Base-by-base conservation (phyloP, 2,797 vertebrate genomes). In the Sparidentex hasta region DNA sequence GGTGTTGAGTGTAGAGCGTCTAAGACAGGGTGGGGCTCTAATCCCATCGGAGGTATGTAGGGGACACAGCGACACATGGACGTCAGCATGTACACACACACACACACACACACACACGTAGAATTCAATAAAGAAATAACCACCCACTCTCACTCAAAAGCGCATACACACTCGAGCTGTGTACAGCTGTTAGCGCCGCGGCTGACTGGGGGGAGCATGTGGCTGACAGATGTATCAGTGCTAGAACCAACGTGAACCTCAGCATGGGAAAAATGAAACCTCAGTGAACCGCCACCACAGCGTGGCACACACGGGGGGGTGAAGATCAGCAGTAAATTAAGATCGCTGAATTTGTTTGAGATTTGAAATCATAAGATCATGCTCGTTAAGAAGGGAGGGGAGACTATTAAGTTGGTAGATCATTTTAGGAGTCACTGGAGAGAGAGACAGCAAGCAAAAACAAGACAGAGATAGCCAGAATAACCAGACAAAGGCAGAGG, bases 171-270 rank as follows among this genome's bases (percentile, higher is more conserved):
- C 47, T 73, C 72, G 68, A 86, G 78, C 75, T 88, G 85, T 29
- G 61, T 68, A 46, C 71, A 88, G 73, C 66, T 85, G 84, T 76
- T 85, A n/a, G 63, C 66, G 47, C 20, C 18, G 69, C 16, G 65
- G 47, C 70, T 73, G 51, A 71, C 65, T 80, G 64, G 25, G 56
- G 38, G 38, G 71, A 81, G 84, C 93, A 94, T 93, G 88, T 94
- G 94, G 81, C 68, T 78, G 71, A 81, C 93, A 95, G 92, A 91
- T 93, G 88, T 82, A 76, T 75, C 68, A 57, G 54, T 27, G 74
- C 29, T 23, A 72, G 62, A 82, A 78, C n/a, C 27, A 64, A 76
- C 68, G 79, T 76, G 74, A 87, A 78, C 67, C 78, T 58, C 52
- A 65, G 65, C 48, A 71, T 0, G 55, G 69, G 50, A 79, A 78